These are phyloP conservation scores for Thaumetopoea pityocampa DNA, from an alignment of 1,140 invertebrate genomes.

Conservation along the genomic window DNA sequence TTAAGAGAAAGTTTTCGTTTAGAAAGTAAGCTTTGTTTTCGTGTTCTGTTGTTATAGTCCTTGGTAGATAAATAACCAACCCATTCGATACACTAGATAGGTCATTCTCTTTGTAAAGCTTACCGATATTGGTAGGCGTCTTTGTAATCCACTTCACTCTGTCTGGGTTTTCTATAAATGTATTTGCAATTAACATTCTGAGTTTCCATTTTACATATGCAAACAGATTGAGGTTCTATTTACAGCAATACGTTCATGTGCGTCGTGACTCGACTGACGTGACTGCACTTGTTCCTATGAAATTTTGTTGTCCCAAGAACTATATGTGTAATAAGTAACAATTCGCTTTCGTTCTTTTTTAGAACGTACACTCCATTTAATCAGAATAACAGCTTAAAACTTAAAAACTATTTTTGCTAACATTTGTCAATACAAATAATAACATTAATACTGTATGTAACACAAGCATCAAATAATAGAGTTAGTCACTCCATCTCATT, in stretches of 20 bases:
- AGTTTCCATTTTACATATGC: constrained; percentile 43
- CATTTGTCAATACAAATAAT: too few species aligned
- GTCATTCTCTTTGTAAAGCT: constrained; percentile 16
- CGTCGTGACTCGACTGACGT: constrained; percentile 32
- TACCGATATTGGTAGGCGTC: constrained; percentile 49
- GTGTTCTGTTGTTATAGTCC: constrained; percentile 28
- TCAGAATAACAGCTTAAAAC: too few species aligned
- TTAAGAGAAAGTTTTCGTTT: constrained; percentile 51
- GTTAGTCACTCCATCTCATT: too few species aligned
- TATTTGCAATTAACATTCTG: constrained; percentile 42
- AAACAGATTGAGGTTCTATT: constrained; percentile 44
- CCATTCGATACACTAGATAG: constrained; percentile 25
- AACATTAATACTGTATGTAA: too few species aligned
- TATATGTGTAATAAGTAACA: constrained; percentile 1
- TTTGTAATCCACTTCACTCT: constrained; percentile 38
- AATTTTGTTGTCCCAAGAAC: constrained; percentile 29
- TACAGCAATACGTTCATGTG: constrained; percentile 31
- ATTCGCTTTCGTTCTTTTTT: too few species aligned
- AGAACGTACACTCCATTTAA: too few species aligned
- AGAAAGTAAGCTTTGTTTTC: constrained; percentile 54
- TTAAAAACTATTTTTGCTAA: too few species aligned
- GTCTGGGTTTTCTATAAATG: constrained; percentile 34
- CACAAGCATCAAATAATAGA: too few species aligned
- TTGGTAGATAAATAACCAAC: constrained; percentile 21
- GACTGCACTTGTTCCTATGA: constrained; percentile 27